These are phyloP conservation scores for Carterocephalus palaemon DNA, from an alignment of 2,888 invertebrate genomes.

Conservation along the genomic window DNA sequence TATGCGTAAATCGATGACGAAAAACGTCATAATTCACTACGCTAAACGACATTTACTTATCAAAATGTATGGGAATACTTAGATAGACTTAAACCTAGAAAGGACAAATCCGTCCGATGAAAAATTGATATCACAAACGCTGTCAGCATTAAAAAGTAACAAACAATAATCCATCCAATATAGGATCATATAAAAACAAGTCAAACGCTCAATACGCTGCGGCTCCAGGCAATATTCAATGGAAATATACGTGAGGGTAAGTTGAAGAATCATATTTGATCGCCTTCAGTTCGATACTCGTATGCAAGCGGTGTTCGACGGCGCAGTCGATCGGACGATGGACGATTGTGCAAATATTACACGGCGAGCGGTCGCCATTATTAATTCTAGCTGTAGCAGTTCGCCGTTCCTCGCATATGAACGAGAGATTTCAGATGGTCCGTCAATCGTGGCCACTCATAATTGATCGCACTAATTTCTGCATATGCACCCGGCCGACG, in stretches of 20 bases:
- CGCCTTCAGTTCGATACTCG: slow-evolving; percentile 11
- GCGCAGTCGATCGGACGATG: slow-evolving; percentile 36
- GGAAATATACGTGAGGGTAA: too few relatives aligned
- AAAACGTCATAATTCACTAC: too few relatives aligned
- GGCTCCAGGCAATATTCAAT: too few relatives aligned
- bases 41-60: too few relatives aligned
- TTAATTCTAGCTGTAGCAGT: slow-evolving; percentile 38
- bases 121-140: too few relatives aligned
- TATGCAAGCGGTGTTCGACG: background rate
- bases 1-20: too few relatives aligned
- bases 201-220: slow-evolving; percentile 1
- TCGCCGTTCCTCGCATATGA: slow-evolving; percentile 49
- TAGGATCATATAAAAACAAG: too few relatives aligned
- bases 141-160: too few relatives aligned
- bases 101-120: too few relatives aligned
- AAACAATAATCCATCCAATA: too few relatives aligned
- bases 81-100: background rate
- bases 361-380: slow-evolving; percentile 34
- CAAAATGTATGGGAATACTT: too few relatives aligned
- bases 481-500: slow-evolving; percentile 27
- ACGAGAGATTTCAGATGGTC: slow-evolving; percentile 54
- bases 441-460: slow-evolving; percentile 51
- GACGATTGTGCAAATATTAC: slow-evolving; percentile 49
- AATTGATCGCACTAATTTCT: slow-evolving; percentile 54
- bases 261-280: slow-evolving; percentile 13